These are phyloP conservation scores for Cebus imitator DNA, from an alignment of 2,113 vertebrate species.

Conservation along the genomic window DNA sequence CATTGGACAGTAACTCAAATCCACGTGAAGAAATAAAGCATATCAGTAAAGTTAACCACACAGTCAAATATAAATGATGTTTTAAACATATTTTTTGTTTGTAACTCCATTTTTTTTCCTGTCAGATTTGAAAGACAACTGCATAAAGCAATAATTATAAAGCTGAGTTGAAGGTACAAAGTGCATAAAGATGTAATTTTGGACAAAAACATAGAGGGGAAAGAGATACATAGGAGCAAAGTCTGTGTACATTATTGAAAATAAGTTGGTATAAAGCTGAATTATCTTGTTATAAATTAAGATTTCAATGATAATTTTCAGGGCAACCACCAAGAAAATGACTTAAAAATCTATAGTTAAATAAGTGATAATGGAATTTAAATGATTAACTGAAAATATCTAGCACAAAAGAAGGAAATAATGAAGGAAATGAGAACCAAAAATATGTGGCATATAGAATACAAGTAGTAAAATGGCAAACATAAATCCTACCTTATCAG, in stretches of 20 bases:
- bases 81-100: background rate
- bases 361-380: background rate
- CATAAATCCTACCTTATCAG: background rate
- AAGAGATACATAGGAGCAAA: background rate
- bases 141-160: background rate
- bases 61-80: background rate
- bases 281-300: background rate
- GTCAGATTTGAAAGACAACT: background rate
- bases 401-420: background rate
- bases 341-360: background rate
- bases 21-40: background rate
- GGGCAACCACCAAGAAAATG: background rate
- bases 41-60: background rate
- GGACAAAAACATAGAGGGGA: background rate
- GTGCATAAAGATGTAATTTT: background rate
- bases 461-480: background rate
- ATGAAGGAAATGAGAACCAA: background rate
- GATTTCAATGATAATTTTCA: background rate
- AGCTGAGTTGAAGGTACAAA: background rate
- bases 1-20: background rate
- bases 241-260: background rate
- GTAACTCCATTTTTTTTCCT: background rate
- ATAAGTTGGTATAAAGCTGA: background rate
- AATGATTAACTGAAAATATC: background rate
- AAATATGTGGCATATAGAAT: background rate